Percentiles rank a stretch among this genome's conserved stretches.
Conservation (phyloP, 2,797 vertebrate genomes). For the Ctenosaura bakeri region DNA sequence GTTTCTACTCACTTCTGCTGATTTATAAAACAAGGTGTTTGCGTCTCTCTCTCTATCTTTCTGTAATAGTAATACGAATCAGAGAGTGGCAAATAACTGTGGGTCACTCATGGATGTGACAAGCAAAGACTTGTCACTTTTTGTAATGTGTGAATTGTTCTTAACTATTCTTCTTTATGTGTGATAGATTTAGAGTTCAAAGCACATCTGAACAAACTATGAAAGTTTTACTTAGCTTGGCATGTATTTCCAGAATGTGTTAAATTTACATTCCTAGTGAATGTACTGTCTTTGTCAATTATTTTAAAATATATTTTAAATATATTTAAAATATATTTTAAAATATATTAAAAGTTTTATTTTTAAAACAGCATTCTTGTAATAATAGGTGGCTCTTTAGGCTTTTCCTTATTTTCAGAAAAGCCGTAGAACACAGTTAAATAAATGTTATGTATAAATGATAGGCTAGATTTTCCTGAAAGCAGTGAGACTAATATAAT, state of each 20-base stretch:
- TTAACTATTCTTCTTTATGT: not conserved
- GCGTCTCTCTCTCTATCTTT: not conserved
- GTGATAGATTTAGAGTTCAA: not conserved
- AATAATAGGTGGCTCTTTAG: not conserved
- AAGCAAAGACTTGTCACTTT: not conserved
- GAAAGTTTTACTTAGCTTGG: not conserved
- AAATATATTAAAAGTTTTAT: not conserved
- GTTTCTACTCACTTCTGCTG: not conserved
- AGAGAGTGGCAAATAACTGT: not conserved
- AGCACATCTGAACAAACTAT: not conserved
- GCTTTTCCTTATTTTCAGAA: not conserved
- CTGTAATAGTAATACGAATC: not conserved
- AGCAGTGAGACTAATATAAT: too few relatives aligned
- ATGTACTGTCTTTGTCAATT: not conserved
- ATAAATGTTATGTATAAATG: conserved; percentile 1
- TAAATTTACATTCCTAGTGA: not conserved
- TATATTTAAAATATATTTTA: too few relatives aligned
- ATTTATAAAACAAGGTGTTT: not conserved
- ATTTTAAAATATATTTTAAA: conserved; percentile 3
- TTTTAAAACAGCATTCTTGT: not conserved
- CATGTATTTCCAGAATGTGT: not conserved
- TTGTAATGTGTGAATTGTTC: not conserved
- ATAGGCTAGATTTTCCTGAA: not conserved
- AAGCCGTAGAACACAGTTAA: not conserved
- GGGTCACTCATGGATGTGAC: not conserved